These are phyloP conservation scores for Misgurnus anguillicaudatus DNA, from an alignment of 2,113 vertebrate species.

Conservation along the genomic window DNA sequence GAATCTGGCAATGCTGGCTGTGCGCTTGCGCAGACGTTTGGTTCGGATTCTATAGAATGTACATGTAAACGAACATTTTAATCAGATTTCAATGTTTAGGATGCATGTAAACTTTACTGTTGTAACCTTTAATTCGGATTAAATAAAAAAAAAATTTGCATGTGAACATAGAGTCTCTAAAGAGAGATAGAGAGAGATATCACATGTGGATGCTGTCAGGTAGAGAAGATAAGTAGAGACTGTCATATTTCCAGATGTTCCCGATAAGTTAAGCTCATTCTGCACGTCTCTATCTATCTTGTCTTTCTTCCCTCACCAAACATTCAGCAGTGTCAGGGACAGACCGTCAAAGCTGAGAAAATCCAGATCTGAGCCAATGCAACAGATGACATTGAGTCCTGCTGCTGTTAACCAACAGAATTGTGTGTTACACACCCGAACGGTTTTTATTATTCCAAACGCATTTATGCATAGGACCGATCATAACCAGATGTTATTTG, in stretches of 20 bases:
- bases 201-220: neutral
- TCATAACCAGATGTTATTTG: slow-evolving; percentile 7
- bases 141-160: too few relatives aligned
- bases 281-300: neutral
- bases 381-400: neutral
- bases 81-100: too few relatives aligned
- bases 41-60: too few relatives aligned
- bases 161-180: neutral
- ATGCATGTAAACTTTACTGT: too few relatives aligned
- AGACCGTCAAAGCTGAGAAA: neutral
- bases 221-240: neutral
- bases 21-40: too few relatives aligned
- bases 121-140: too few relatives aligned
- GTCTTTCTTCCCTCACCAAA: neutral
- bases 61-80: too few relatives aligned
- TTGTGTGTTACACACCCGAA: slow-evolving; percentile 1
- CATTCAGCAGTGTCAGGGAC: slow-evolving; percentile 10
- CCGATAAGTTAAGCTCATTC: neutral
- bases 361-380: neutral
- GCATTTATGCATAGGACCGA: neutral
- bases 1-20: too few relatives aligned
- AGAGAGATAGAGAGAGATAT: neutral
- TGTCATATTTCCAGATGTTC: neutral
- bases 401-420: slow-evolving; percentile 5
- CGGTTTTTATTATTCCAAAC: neutral